Base-by-base conservation (phyloP, 2,888 invertebrate species). In the Platyscelio sp. region DNA sequence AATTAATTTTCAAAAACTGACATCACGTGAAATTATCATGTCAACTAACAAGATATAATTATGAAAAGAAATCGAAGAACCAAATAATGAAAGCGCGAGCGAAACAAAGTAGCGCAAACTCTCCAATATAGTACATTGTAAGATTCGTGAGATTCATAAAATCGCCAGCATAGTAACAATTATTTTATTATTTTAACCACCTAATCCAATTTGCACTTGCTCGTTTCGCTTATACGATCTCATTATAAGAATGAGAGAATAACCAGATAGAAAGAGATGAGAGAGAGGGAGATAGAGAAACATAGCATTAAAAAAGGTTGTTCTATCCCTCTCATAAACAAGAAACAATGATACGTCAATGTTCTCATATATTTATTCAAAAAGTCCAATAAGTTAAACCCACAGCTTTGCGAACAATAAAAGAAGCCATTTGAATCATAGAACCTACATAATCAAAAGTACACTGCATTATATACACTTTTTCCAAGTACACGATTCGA, bases 401-500 rank as follows among this genome's bases (percentile, higher is more conserved):
- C 75, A 78, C 76, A 83, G 75, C 85, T 91, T 92, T 93, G 93
- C 93, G 93, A 93, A 93, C 93, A 93, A 93, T 93, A 92, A 93
- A 93, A 93, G 90, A 93, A 93, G 93, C 93, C 91, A 92, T 92
- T 93, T 93, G 61, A 77, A 93, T 93, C 92, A 90, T 93, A 91
- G 92, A 90, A 92, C 92, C 93, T 93, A 93, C 88, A 89, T 91
- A 93, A 92, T 93, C 92, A 92, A 93, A 93, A 93, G 93, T 93
- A 93, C 93, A 93, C 92, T 93, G 93, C 92, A 90, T 93, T 93
- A 93, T 93, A 93, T 93, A 93, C 92, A 93, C 91, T 92, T 91
- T 89, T 91, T 93, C 91, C 92, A 93, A 93, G 92, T 93, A 93
- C 93, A 93, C 92, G 90, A 86, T 91, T 82, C 89, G 87, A 87